A percentile compares a stretch with the other conserved stretches of the same genome.
phyloP scores from a whole-genome alignment of 1,140 invertebrate genomes.

The Cotesia chilonis region DNA sequence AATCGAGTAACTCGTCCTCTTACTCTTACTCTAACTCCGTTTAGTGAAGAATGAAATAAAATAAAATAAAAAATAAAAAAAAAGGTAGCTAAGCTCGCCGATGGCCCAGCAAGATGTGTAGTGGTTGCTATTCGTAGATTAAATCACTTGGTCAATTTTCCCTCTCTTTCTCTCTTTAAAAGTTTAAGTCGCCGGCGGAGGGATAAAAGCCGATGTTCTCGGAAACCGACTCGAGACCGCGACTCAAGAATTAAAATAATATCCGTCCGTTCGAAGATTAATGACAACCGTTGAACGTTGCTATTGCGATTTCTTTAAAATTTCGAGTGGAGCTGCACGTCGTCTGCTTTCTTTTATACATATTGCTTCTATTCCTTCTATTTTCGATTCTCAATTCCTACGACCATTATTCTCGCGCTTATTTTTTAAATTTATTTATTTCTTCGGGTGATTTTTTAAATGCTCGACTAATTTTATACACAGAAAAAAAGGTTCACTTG shows the following conservation, averaged over 20 bases:
- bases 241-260: constrained; percentile 60
- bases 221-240: constrained; percentile 49
- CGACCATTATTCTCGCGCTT: not conserved
- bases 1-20: constrained; percentile 14
- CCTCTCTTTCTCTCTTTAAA: constrained; percentile 39
- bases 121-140: constrained; percentile 47
- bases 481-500: too few relatives aligned
- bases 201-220: constrained; percentile 57
- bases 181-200: constrained; percentile 45
- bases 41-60: constrained; percentile 18
- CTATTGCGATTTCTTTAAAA: constrained; percentile 53
- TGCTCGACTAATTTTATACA: too few relatives aligned
- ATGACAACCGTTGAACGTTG: constrained; percentile 51
- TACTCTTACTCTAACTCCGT: not conserved
- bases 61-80: constrained; percentile 10
- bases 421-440: not conserved
- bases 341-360: constrained; percentile 16
- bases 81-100: constrained; percentile 17
- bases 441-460: too few relatives aligned
- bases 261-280: constrained; percentile 60
- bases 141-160: constrained; percentile 59
- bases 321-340: constrained; percentile 39
- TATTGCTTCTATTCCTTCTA: not conserved
- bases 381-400: not conserved
- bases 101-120: constrained; percentile 25